phyloP scores from a whole-genome alignment of 1,140 invertebrate species.

The Bombus polaris region DNA sequence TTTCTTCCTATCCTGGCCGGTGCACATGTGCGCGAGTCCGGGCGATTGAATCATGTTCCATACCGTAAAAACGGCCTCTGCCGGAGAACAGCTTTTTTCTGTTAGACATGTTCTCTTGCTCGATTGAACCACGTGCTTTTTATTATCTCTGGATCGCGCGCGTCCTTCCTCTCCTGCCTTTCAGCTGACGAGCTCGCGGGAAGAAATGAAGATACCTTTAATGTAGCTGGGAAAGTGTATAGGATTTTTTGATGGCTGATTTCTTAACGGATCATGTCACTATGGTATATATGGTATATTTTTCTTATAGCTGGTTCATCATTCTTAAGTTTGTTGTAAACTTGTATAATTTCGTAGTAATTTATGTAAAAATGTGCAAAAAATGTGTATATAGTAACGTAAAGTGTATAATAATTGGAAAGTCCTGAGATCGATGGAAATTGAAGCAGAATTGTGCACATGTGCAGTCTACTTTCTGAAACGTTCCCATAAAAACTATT shows the following conservation, averaged over 20 bases:
- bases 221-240: not conserved
- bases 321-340: no score
- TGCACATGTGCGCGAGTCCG: constrained; percentile 18
- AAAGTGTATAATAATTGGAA: not conserved
- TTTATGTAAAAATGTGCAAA: no score
- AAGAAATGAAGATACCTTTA: not conserved
- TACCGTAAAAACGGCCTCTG: constrained; percentile 9
- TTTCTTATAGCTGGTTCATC: no score
- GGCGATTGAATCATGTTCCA: constrained; percentile 30
- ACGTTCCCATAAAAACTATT: not conserved
- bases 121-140: not conserved
- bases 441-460: not conserved
- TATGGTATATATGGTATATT: no score
- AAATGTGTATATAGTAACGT: no score
- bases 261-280: no score
- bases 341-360: no score
- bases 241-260: not conserved
- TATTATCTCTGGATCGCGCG: not conserved
- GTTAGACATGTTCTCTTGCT: not conserved
- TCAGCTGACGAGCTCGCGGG: not conserved
- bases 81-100: not conserved
- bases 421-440: not conserved
- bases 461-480: not conserved
- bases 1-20: not conserved
- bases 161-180: not conserved